Conservation (phyloP, 2,888 invertebrate species). For the Drosophila borborema region DNA sequence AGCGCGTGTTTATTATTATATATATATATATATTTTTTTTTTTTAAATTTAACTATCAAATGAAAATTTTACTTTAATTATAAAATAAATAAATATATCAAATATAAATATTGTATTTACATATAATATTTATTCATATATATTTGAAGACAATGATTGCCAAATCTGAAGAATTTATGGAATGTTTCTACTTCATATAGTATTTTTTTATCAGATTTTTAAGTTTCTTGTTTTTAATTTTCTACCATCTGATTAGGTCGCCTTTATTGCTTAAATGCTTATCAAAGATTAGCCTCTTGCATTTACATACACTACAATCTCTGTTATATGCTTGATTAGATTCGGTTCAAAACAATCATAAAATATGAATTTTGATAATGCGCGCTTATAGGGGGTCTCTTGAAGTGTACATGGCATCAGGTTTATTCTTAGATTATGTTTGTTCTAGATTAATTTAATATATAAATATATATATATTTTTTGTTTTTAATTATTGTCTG, state of each 20-base stretch:
- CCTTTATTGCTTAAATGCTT: slow-evolving; percentile 65
- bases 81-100: too few species aligned
- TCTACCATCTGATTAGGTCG: slow-evolving; percentile 37
- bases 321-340: slow-evolving; percentile 39
- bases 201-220: slow-evolving; percentile 53
- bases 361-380: slow-evolving; percentile 26
- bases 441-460: not conserved
- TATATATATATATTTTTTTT: not conserved
- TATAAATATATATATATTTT: not conserved
- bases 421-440: slow-evolving; percentile 1
- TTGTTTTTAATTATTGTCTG: not conserved
- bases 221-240: slow-evolving; percentile 7
- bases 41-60: not conserved
- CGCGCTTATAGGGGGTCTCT: slow-evolving; percentile 16
- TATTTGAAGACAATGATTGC: not conserved
- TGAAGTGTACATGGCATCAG: not conserved
- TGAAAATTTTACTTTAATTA: too few species aligned
- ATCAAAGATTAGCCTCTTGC: slow-evolving; percentile 64
- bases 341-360: slow-evolving; percentile 24
- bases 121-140: not conserved
- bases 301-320: slow-evolving; percentile 45
- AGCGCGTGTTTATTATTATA: slow-evolving; percentile 20
- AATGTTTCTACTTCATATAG: too few species aligned
- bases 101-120: too few species aligned
- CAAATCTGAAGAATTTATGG: not conserved